Conservation (phyloP, 1,140 invertebrate genomes). For the Drosophila pallidifrons region DNA sequence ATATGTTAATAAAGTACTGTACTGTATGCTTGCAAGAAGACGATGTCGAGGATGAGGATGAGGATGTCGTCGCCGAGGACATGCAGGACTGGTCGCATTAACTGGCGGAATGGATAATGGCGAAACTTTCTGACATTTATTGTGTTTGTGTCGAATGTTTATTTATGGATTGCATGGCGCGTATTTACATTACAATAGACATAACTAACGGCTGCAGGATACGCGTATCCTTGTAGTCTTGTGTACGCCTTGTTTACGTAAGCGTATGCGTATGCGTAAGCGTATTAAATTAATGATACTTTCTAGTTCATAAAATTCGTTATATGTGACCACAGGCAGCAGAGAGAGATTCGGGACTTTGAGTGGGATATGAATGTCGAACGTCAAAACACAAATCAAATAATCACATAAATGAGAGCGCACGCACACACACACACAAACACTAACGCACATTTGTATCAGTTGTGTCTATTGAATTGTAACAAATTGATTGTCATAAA, state of each 20-base stretch:
- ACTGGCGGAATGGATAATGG: constrained; percentile 76
- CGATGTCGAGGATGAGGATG: constrained; percentile 39
- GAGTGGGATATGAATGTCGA: constrained; percentile 64
- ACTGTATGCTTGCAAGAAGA: constrained; percentile 56
- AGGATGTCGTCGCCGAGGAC: constrained; percentile 53
- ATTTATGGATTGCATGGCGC: constrained; percentile 80
- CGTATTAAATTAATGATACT: constrained; percentile 84
- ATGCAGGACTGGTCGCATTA: constrained; percentile 56
- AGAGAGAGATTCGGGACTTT: background rate
- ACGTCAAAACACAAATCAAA: constrained; percentile 82
- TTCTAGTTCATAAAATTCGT: constrained; percentile 84
- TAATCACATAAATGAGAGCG: constrained; percentile 83
- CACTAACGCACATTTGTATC: constrained; percentile 3
- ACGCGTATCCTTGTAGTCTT: constrained; percentile 48
- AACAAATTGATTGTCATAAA: constrained; percentile 84
- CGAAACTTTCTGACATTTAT: constrained; percentile 82
- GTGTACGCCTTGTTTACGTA: constrained; percentile 55
- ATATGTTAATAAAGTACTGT: constrained; percentile 68
- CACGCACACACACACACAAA: constrained; percentile 19
- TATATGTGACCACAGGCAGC: constrained; percentile 56
- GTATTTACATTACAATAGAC: constrained; percentile 82
- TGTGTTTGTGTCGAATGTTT: constrained; percentile 84
- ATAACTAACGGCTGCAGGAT: constrained; percentile 69
- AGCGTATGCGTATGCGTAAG: constrained; percentile 68
- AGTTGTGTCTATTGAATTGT: constrained; percentile 79